phyloP scores from a whole-genome alignment of 2,888 invertebrate genomes.

The Plutella xylostella region DNA sequence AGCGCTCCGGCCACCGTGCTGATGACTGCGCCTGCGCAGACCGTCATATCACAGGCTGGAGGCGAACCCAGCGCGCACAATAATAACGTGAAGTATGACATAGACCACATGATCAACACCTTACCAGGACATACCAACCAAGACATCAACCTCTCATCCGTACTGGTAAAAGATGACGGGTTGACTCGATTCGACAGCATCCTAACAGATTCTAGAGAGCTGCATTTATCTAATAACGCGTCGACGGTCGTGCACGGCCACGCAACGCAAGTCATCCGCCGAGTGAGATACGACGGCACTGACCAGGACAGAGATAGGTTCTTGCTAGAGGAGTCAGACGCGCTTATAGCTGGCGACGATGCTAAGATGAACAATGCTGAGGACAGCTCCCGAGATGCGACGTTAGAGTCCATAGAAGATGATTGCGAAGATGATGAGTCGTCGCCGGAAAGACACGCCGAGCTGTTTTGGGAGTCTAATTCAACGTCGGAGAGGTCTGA shows the following conservation, averaged over 20 bases:
- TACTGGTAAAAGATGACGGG: constrained; percentile 46
- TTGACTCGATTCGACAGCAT: constrained; percentile 45
- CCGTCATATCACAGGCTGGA: constrained; percentile 53
- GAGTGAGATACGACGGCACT: constrained; percentile 46
- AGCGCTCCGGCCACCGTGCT: constrained; percentile 52
- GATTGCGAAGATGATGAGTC: constrained; percentile 44
- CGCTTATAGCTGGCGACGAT: constrained; percentile 38
- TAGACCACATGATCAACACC: constrained; percentile 48
- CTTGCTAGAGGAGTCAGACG: constrained; percentile 40
- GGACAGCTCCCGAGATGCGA: constrained; percentile 40
- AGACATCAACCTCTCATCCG: constrained; percentile 37
- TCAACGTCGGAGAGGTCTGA: constrained; percentile 50
- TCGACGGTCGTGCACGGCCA: constrained; percentile 52
- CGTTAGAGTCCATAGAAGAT: constrained; percentile 34
- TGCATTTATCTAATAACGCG: constrained; percentile 42
- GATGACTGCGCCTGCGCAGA: constrained; percentile 49
- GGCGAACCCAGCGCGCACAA: constrained; percentile 27
- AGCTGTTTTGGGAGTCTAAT: constrained; percentile 59
- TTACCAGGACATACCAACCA: constrained; percentile 29
- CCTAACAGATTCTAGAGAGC: constrained; percentile 42
- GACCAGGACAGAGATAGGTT: constrained; percentile 34
- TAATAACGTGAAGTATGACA: constrained; percentile 43
- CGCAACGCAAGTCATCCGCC: constrained; percentile 55
- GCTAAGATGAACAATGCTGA: constrained; percentile 41
- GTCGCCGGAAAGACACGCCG: constrained; percentile 48